Evolutionary conservation across 2,888 invertebrate genomes (phyloP), one percentile per base, ranked within the genome.

Genomic region (Blomia tropicalis): DNA sequence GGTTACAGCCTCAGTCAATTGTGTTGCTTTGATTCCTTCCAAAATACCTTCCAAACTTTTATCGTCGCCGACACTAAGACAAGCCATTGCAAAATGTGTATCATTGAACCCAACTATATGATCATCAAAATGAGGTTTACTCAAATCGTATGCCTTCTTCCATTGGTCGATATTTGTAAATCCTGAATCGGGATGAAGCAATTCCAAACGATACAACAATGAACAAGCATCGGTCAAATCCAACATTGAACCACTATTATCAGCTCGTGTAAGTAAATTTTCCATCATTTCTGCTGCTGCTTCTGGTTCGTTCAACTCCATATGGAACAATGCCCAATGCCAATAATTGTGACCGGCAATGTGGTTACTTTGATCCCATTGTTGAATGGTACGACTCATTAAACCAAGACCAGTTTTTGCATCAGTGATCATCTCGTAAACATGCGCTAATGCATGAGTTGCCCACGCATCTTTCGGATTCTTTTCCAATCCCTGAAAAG

Each of bases 271-370:
- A 23, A 19, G 60, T 64, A 69, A 70, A 4, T 65, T 64, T 65
- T 78, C 77, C 68, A 73, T 75, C 32, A 78, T 71, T 36, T 70
- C 70, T 60, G 76, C 61, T 2, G 76, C 77, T 29, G 69, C 70
- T 44, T 75, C 73, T 66, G 72, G 72, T 36, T 76, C 73, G 2
- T 72, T 74, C 66, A 74, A 72, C 68, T 79, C 78, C 56, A 77
- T 73, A 67, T 75, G 71, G 66, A 74, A 77, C 11, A 78, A 69
- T 2, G 76, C 75, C 71, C 72, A 74, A 69, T 78, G 78, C 78
- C 78, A 78, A 69, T 73, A 76, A 68, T 77, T 77, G 68, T 78
- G 78, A 64, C 76, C 74, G 1, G 76, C 73, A 54, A 78, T 67
- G 66, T 75, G 70, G 47, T 72, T 73, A 67, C 76, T 75, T 5